Evolutionary conservation across 2,113 vertebrate genomes (phyloP), one percentile per base, ranked within the genome.

Genomic region (Ginglymostoma cirratum): DNA sequence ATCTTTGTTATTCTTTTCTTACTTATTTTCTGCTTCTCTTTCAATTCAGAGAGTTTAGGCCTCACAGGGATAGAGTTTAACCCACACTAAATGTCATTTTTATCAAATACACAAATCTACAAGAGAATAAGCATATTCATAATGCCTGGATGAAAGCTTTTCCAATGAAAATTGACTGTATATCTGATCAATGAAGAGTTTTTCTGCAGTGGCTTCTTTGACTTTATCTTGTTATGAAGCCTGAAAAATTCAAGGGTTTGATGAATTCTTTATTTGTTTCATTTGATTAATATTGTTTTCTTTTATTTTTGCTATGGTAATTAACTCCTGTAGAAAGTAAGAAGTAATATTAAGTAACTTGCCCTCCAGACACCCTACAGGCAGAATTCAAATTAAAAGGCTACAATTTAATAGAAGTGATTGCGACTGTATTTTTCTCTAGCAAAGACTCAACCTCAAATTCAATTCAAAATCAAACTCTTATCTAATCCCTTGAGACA

Each of bases 381-480:
- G 45, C 66, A 72, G 67, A 76, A 5, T 95, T 95, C 89, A 93
- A n/a, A 93, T n/a, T 19, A 93, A 61, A 66, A 42, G 61, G 38
- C 61, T 67, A 65, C n/a, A 61, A 66, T 38, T 93, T 93, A 93
- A 93, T 66, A 38, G 94, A 52, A 72, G 30, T 14, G 30, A 95
- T 70, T 48, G 48, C 24, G 7, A 45, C 42, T 45, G 27, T 90
- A 42, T 76, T 67, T 65, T 66, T 70, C 70, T 3, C 69, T 42
- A 95, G 10, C 69, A 52, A 24, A 48, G 48, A 61, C 12, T 61
- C 55, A 61, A 61, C 12, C 10, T 72, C 24, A 19, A 72, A 30
- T 72, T 95, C 67, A 95, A 45, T 72, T 94, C 23, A 95, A 95
- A 95, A 72, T 48, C 67, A 70, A 95, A 72, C 38, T 95, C 48